Conservation (phyloP, 2,797 vertebrate species). For the Sebastes matsubarae region DNA sequence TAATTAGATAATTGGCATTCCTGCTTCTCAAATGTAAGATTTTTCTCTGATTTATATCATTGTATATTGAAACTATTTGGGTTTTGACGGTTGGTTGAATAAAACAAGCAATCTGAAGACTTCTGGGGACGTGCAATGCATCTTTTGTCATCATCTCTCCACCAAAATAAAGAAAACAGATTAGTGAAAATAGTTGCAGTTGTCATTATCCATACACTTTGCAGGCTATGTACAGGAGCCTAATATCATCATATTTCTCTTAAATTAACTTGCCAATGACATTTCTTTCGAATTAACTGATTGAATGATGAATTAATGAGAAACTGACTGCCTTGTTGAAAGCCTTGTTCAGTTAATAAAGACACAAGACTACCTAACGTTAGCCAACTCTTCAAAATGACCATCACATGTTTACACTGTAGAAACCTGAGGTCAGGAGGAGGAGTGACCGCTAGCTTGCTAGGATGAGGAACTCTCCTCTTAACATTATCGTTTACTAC, state of each 20-base stretch:
- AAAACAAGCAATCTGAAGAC: neutral
- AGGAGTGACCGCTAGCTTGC: constrained; percentile 31
- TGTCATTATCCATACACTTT: neutral
- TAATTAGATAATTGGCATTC: neutral
- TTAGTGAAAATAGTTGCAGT: too few species aligned
- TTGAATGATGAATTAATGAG: neutral
- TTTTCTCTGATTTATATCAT: neutral
- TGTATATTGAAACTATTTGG: neutral
- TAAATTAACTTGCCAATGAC: neutral
- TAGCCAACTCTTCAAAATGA: neutral
- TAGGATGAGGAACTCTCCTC: constrained; percentile 17
- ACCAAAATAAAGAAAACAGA: neutral
- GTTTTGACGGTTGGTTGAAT: neutral
- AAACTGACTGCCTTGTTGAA: neutral
- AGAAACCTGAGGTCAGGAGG: neutral
- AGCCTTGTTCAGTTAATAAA: neutral
- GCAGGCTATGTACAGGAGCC: neutral
- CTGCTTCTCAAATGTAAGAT: neutral
- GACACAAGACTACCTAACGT: neutral
- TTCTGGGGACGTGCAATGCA: neutral
- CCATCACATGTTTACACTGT: neutral
- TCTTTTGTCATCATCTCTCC: neutral
- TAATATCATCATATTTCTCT: neutral
- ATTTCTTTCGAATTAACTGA: neutral
- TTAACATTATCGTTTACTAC: neutral